These are phyloP conservation scores for Diabrotica virgifera DNA, from an alignment of 1,140 invertebrate species.

Conservation along the genomic window DNA sequence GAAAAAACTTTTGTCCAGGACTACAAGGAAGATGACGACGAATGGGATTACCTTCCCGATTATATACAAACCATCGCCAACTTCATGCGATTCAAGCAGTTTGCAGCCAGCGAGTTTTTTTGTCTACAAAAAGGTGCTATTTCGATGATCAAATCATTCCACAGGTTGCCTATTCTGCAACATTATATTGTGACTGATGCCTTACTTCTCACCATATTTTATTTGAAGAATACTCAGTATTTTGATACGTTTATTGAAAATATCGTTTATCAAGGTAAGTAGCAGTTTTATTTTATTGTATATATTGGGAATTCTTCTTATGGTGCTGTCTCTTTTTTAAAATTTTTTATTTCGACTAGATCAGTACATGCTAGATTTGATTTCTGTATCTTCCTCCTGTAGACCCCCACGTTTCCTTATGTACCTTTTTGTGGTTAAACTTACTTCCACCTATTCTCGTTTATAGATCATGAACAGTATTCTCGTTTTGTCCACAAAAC, in stretches of 20 bases:
- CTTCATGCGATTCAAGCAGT: constrained; percentile 35
- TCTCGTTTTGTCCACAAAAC: no score
- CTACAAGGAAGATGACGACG: constrained; percentile 27
- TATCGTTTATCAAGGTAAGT: constrained; percentile 49
- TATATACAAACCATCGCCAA: constrained; percentile 40
- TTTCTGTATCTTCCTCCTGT: no score
- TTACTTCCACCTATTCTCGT: no score
- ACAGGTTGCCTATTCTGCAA: constrained; percentile 42
- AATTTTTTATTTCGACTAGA: no score
- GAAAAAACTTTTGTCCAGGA: constrained; percentile 43
- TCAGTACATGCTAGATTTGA: no score
- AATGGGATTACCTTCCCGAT: constrained; percentile 40
- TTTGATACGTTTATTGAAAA: constrained; percentile 37
- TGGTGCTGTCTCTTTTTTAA: no score
- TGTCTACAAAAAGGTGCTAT: constrained; percentile 43
- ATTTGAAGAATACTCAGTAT: constrained; percentile 41
- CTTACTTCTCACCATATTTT: constrained; percentile 46
- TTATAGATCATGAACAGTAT: no score
- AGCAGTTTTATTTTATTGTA: no score
- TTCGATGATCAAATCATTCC: constrained; percentile 52
- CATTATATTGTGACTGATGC: constrained; percentile 42
- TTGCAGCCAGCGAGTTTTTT: constrained; percentile 47
- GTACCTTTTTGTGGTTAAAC: no score
- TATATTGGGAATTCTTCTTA: no score
- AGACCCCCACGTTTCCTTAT: no score